These are phyloP conservation scores for Nemotelus nigrinus DNA, from an alignment of 2,888 invertebrate genomes.

Conservation along the genomic window DNA sequence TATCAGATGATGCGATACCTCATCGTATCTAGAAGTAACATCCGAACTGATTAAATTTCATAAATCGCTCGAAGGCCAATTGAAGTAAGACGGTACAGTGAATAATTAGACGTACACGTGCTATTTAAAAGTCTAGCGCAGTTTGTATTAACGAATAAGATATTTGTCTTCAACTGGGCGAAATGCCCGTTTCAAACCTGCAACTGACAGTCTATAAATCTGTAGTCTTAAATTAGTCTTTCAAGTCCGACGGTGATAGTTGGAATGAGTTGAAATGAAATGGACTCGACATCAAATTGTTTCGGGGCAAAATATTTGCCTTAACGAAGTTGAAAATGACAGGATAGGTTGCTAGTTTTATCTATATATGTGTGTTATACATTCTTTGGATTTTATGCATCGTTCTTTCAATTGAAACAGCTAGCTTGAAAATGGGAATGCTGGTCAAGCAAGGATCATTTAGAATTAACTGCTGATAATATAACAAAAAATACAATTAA, in stretches of 20 bases:
- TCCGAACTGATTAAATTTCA: conserved; percentile 43
- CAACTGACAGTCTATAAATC: conserved; percentile 41
- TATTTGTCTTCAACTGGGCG: neutral
- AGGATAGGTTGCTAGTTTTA: too few relatives aligned
- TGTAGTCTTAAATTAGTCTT: conserved; percentile 38
- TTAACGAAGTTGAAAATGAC: too few relatives aligned
- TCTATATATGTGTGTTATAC: too few relatives aligned
- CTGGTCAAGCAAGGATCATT: too few relatives aligned
- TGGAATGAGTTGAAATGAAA: conserved; percentile 21
- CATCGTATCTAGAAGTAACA: too few relatives aligned
- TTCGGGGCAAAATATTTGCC: neutral
- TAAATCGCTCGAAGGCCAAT: conserved; percentile 25
- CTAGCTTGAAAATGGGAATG: too few relatives aligned
- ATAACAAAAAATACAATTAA: too few relatives aligned
- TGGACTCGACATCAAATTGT: conserved; percentile 38
- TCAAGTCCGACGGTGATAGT: conserved; percentile 32
- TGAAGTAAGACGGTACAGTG: conserved; percentile 39
- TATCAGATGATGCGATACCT: too few relatives aligned
- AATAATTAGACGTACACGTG: conserved; percentile 45
- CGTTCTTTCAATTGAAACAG: too few relatives aligned
- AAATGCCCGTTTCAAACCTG: neutral
- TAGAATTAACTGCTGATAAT: too few relatives aligned
- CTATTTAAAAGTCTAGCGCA: conserved; percentile 28
- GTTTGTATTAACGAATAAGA: conserved; percentile 19
- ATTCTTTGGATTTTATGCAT: too few relatives aligned